Conservation (phyloP, 2,113 vertebrate genomes). For the Eublepharis macularius region DNA sequence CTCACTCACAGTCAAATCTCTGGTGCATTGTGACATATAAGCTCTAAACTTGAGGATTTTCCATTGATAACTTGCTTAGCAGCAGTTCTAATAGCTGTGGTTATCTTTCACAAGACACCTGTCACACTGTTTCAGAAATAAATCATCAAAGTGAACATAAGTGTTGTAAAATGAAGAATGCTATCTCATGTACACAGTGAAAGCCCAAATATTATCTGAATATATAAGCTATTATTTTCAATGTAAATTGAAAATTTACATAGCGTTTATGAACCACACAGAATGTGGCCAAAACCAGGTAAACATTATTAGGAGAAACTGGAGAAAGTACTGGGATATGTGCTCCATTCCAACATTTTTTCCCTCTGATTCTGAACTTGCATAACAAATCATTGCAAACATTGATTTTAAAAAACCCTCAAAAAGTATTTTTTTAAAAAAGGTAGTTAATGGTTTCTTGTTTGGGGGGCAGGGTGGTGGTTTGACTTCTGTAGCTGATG, state of each 20-base stretch:
- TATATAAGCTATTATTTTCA: no score
- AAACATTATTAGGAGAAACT: no score
- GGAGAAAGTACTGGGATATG: not conserved
- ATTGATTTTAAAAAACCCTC: no score
- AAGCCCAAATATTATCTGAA: no score
- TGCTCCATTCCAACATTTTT: not conserved
- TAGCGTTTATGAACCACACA: no score
- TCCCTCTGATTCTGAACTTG: not conserved
- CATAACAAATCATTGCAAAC: not conserved
- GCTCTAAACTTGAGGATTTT: not conserved
- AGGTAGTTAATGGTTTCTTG: no score
- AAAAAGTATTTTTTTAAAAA: no score
- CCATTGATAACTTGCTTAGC: not conserved
- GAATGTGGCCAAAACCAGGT: not conserved
- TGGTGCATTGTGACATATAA: not conserved
- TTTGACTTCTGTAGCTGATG: not conserved
- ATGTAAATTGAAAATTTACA: no score
- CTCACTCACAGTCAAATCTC: not conserved
- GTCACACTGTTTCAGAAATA: not conserved
- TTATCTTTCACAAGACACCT: not conserved
- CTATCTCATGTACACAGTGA: not conserved
- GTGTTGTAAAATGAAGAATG: not conserved
- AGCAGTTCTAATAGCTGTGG: not conserved
- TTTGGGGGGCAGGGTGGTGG: no score
- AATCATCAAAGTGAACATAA: not conserved